Conservation (phyloP, 2,888 invertebrate species). For the Oligia fasciuncula region DNA sequence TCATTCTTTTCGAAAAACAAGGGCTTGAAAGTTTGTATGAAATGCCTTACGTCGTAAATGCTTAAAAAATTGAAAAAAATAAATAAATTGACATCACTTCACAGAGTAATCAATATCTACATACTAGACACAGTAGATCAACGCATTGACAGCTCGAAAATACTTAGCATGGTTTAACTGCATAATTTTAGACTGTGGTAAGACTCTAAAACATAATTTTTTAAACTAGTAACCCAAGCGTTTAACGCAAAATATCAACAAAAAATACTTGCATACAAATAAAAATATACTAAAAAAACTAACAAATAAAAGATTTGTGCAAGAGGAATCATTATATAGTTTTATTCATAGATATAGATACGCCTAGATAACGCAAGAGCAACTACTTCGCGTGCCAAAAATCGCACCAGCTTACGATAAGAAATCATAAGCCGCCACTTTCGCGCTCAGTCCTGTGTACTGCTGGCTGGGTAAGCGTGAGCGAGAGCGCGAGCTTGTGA, state of each 20-base stretch:
- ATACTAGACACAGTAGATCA: background rate
- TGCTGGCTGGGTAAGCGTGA: too few species aligned
- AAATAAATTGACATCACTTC: too few species aligned
- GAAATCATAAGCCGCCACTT: too few species aligned
- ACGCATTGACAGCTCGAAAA: conserved; percentile 3
- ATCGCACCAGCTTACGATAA: too few species aligned
- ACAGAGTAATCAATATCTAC: background rate
- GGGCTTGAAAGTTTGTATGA: too few species aligned
- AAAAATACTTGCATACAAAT: conserved; percentile 38
- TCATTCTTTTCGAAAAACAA: too few species aligned
- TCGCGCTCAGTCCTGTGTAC: too few species aligned
- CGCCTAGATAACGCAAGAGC: too few species aligned
- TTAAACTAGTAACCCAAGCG: conserved; percentile 46
- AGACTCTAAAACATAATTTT: conserved; percentile 19
- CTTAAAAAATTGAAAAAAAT: background rate
- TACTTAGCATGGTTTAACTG: background rate
- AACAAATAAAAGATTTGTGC: conserved; percentile 44
- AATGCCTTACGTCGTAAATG: too few species aligned
- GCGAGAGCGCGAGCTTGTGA: too few species aligned
- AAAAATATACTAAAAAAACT: conserved; percentile 23
- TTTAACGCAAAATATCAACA: conserved; percentile 42
- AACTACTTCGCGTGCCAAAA: too few species aligned
- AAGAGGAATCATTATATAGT: conserved; percentile 31
- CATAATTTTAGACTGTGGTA: background rate
- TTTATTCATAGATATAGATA: conserved; percentile 1